Conservation (phyloP, 1,140 invertebrate species). For the Pseudomyrmex dendroicus region DNA sequence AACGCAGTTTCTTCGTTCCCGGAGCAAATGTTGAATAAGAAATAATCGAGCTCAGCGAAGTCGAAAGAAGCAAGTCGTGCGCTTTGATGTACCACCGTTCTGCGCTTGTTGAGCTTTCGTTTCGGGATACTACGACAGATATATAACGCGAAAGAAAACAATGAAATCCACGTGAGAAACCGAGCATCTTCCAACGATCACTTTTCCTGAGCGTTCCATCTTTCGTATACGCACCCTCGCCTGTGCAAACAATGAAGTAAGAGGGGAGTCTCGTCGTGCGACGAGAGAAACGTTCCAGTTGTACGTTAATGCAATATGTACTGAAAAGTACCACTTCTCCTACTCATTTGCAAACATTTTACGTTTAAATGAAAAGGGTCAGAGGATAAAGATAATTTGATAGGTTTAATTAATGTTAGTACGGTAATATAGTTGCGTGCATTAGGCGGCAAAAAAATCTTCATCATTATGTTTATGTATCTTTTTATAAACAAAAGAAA, state of each 20-base stretch:
- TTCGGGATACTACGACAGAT: background rate
- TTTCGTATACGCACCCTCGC: conserved; percentile 34
- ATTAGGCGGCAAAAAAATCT: no score
- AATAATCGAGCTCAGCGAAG: conserved; percentile 15
- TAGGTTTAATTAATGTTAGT: background rate
- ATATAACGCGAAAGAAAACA: conserved; percentile 47
- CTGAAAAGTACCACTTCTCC: conserved; percentile 30
- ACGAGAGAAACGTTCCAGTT: conserved; percentile 5
- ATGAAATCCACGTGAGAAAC: conserved; percentile 50
- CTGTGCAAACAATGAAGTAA: conserved; percentile 41
- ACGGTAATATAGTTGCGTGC: no score
- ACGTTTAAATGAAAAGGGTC: conserved; percentile 6
- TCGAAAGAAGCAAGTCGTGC: background rate
- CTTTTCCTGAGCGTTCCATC: conserved; percentile 39
- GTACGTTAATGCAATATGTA: conserved; percentile 35
- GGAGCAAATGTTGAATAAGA: conserved; percentile 32
- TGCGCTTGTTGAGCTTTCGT: conserved; percentile 31
- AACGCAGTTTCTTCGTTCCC: background rate
- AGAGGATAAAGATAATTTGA: background rate
- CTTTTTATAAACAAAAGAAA: no score
- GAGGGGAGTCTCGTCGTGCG: no score
- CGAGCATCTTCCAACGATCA: conserved; percentile 53
- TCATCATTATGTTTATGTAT: no score
- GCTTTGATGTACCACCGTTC: conserved; percentile 33
- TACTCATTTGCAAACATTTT: conserved; percentile 17